Conservation (phyloP, 2,113 vertebrate species). For the Sinocyclocheilus anshuiensis region DNA sequence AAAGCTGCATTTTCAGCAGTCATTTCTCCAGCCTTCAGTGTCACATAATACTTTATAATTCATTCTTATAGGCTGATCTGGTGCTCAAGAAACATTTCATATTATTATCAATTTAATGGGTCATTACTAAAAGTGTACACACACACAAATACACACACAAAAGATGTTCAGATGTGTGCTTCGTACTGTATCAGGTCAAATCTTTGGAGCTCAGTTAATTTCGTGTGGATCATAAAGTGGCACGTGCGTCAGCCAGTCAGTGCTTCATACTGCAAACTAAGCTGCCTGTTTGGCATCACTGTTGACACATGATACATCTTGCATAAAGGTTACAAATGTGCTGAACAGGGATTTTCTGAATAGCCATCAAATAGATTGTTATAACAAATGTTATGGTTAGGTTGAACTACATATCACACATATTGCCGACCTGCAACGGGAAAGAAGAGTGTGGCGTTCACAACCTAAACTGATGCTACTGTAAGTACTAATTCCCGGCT, state of each 20-base stretch:
- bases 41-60: no score
- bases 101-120: no score
- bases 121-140: no score
- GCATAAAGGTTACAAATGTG: slow-evolving; percentile 5
- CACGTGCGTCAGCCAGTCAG: neutral
- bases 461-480: neutral
- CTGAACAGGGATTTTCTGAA: slow-evolving; percentile 10
- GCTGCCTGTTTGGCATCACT: slow-evolving; percentile 11
- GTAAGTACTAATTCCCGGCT: neutral
- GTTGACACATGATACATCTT: slow-evolving; percentile 19
- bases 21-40: no score
- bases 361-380: slow-evolving; percentile 25
- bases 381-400: slow-evolving; percentile 23
- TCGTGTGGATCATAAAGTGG: slow-evolving; percentile 16
- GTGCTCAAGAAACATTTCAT: no score
- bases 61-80: no score
- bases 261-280: neutral
- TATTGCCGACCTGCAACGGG: neutral
- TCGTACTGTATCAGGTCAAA: slow-evolving; percentile 7
- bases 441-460: neutral
- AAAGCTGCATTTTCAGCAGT: no score
- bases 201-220: slow-evolving; percentile 4
- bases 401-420: neutral
- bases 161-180: neutral
- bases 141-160: no score